phyloP scores from a whole-genome alignment of 2,113 vertebrate genomes.

The Notechis scutatus region DNA sequence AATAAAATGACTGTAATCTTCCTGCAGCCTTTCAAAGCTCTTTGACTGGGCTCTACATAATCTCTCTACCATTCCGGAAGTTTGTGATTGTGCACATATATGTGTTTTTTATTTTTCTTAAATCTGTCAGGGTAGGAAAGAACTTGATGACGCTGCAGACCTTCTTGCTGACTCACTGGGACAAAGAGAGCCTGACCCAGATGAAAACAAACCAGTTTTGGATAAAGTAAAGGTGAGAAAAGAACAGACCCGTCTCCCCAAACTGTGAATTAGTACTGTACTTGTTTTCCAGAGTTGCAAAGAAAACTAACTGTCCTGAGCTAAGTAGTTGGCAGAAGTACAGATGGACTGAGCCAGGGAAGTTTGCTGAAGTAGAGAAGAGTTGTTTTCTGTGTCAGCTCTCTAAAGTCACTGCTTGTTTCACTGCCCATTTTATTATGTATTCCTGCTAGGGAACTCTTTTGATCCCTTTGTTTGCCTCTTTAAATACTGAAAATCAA shows the following conservation, averaged over 20 bases:
- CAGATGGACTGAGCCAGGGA: neutral
- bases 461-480: neutral
- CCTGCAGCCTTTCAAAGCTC: neutral
- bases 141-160: conserved; percentile 69
- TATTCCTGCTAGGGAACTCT: neutral
- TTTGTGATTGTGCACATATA: neutral
- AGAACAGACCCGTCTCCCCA: neutral
- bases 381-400: neutral
- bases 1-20: neutral
- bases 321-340: neutral
- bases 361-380: neutral
- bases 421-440: neutral
- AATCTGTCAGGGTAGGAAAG: conserved; percentile 50
- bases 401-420: neutral
- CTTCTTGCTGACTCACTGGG: conserved; percentile 71
- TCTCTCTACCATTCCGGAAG: neutral
- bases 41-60: neutral
- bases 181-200: conserved; percentile 67
- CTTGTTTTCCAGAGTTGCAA: neutral
- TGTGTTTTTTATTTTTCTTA: neutral
- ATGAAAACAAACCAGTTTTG: conserved; percentile 70
- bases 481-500: neutral
- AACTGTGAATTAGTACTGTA: neutral
- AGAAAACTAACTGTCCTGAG: neutral
- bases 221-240: conserved; percentile 75